Base-by-base conservation (phyloP, 2,888 invertebrate genomes). In the Blastobasis adustella region DNA sequence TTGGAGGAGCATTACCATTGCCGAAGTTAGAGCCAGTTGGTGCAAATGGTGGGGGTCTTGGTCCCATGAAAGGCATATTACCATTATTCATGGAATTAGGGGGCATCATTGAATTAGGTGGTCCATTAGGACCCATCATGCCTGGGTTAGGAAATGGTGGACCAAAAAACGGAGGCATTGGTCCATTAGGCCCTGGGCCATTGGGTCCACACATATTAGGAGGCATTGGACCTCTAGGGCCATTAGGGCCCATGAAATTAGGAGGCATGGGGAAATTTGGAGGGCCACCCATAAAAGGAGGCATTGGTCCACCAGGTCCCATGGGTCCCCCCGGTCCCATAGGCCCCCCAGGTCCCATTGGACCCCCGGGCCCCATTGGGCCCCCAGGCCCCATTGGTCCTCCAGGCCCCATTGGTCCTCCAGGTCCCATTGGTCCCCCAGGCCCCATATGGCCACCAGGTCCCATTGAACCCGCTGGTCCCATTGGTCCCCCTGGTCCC, bases 181-280 rank as follows among this genome's bases (percentile, higher is more conserved):
- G 68, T 5, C 70, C 70, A 58, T 71, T 74, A 1, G 72, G 72
- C 0, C 71, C 66, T n/a, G 68, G 69, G 5, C 68, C 72, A 23
- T 70, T 70, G 10, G 73, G 71, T 10, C 73, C 71, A 49, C 71
- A 73, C 71, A 74, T 73, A 49, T 73, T 74, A 3, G 70, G 70
- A 1, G 67, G 72, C 61, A 68, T 63, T n/a, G 65, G 61, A 46
- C 65, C 65, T 10, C 54, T 54, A 5, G 70, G 82, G 0, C 83
- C 80, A 59, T 79, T 81, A 2, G 85, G 84, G 2, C 85, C 82
- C 77, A 82, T 77, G 47, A 80, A 82, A 59, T 79, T 81, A 0
- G 84, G 82, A 3, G 84, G 84, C 81, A 83, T 82, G 4, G 71
- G 71, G 46, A 74, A 82, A 58, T 83, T 82, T 4, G 81, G 82